Percentiles rank a stretch among this genome's conserved stretches.
Conservation (phyloP, 2,888 invertebrate genomes). For the Parnassius mnemosyne region DNA sequence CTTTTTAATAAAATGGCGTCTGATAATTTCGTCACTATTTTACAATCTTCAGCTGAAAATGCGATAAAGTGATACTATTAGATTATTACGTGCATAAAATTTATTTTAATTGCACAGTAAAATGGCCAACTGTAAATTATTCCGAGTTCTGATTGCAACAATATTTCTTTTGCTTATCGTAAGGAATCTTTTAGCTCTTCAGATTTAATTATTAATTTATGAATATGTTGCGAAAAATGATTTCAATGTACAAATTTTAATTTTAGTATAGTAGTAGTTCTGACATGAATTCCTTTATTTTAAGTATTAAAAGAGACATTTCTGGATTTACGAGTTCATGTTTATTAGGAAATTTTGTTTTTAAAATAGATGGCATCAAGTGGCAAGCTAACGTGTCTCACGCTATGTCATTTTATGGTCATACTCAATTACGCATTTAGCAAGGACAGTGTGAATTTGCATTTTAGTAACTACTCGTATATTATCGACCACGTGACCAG, state of each 20-base stretch:
- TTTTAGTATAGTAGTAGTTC: not conserved
- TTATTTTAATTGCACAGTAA: constrained; percentile 17
- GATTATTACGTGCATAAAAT: constrained; percentile 16
- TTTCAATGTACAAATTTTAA: too few relatives aligned
- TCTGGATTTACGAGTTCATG: too few relatives aligned
- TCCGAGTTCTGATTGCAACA: too few relatives aligned
- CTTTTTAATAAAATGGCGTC: too few relatives aligned
- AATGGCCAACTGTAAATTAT: constrained; percentile 16
- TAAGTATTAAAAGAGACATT: not conserved
- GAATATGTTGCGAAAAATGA: too few relatives aligned
- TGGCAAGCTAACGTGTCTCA: constrained; percentile 40
- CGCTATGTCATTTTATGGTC: constrained; percentile 29
- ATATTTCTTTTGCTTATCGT: constrained; percentile 9
- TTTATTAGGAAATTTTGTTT: constrained; percentile 18
- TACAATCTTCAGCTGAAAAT: constrained; percentile 20
- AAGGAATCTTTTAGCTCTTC: not conserved
- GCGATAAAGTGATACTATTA: constrained; percentile 11
- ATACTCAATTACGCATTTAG: constrained; percentile 20
- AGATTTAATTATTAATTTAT: too few relatives aligned
- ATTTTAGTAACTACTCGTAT: not conserved
- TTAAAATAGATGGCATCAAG: constrained; percentile 36
- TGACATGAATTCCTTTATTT: not conserved
- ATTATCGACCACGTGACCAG: too few relatives aligned
- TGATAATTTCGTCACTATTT: not conserved
- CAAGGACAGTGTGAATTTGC: constrained; percentile 23